Conservation (phyloP, 1,140 invertebrate genomes). For the Halyomorpha halys region DNA sequence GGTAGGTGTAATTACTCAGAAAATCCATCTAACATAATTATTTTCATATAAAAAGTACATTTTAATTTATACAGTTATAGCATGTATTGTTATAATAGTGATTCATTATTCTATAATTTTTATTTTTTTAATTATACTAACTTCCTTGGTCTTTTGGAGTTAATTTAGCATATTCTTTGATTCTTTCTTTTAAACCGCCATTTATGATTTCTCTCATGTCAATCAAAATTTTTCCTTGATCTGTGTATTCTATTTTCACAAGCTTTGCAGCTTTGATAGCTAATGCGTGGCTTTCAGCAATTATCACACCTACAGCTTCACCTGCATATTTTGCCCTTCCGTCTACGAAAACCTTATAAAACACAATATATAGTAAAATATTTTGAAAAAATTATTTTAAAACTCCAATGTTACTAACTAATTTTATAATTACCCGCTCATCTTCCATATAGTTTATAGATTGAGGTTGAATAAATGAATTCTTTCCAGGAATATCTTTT, state of each 20-base stretch:
- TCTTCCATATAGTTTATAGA: constrained; percentile 1
- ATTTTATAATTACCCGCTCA: constrained; percentile 21
- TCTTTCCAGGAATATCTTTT: constrained; percentile 64
- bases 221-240: constrained; percentile 12
- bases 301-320: constrained; percentile 60
- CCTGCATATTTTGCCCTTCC: constrained; percentile 50
- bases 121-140: constrained; percentile 12
- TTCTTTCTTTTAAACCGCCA: constrained; percentile 18
- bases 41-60: too few species aligned
- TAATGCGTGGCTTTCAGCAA: constrained; percentile 46
- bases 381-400: not conserved
- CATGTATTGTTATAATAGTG: too few species aligned
- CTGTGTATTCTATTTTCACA: constrained; percentile 52
- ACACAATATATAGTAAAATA: not conserved
- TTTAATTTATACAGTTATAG: too few species aligned
- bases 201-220: constrained; percentile 22
- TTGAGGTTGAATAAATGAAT: constrained; percentile 38
- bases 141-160: constrained; percentile 25
- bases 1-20: too few species aligned
- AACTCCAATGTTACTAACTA: not conserved
- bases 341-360: constrained; percentile 40
- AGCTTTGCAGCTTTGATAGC: constrained; percentile 51
- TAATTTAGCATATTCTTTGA: constrained; percentile 20
- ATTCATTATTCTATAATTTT: too few species aligned
- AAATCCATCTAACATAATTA: too few species aligned